Evolutionary conservation across 2,113 vertebrate genomes (phyloP).

Genomic region (Aleadryas rufinucha): DNA sequence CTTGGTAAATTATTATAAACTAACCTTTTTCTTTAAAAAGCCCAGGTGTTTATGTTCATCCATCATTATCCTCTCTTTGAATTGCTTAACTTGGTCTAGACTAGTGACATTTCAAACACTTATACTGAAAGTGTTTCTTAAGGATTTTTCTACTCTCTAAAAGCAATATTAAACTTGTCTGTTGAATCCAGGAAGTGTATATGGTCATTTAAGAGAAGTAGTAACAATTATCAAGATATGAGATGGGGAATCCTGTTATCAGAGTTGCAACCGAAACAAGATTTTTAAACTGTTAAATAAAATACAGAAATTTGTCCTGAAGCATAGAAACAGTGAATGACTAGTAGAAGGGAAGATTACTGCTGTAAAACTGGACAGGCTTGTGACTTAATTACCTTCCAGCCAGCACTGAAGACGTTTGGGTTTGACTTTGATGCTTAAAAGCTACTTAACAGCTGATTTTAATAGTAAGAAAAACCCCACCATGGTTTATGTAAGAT

Average conservation of each 20-base stretch:
- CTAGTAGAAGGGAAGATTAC: not conserved
- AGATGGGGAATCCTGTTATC: not conserved
- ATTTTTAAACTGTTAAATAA: not conserved
- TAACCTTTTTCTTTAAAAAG: not conserved
- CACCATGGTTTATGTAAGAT: not conserved
- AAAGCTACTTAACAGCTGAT: not conserved
- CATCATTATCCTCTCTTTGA: not conserved
- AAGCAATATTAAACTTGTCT: not conserved
- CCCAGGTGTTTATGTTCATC: not conserved
- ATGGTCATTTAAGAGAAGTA: not conserved
- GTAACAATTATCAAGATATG: not conserved
- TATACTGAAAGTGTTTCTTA: not conserved
- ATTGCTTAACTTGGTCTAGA: not conserved
- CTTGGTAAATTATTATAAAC: not conserved
- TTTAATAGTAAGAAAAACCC: not conserved
- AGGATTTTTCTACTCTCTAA: not conserved
- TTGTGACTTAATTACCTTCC: not conserved
- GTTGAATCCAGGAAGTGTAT: not conserved
- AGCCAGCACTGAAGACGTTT: not conserved
- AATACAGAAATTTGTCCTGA: not conserved
- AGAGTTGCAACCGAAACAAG: not conserved
- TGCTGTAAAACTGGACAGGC: not conserved
- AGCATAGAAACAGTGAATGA: not conserved
- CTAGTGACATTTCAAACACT: not conserved
- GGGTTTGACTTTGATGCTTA: not conserved